These are phyloP conservation scores for Limanda limanda DNA, from an alignment of 2,113 vertebrate species.

Conservation along the genomic window DNA sequence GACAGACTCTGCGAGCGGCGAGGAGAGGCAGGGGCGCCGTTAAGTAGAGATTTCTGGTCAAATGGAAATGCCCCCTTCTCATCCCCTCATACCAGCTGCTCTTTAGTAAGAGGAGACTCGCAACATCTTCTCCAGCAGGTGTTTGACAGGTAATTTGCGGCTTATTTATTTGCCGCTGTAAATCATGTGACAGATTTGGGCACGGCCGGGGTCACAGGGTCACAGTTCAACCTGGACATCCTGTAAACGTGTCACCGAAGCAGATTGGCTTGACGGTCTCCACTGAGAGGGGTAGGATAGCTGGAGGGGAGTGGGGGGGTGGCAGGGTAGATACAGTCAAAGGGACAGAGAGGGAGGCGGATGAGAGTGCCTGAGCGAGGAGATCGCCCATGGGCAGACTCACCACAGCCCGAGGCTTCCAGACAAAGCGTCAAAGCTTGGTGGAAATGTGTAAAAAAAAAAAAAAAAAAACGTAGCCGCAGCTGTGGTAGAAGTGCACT, in stretches of 20 bases:
- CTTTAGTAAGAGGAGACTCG: slow-evolving; percentile 30
- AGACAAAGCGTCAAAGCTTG: slow-evolving; percentile 47
- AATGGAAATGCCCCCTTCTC: slow-evolving; percentile 40
- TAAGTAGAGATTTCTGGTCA: slow-evolving; percentile 59
- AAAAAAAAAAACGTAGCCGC: slow-evolving; percentile 33
- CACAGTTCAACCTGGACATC: slow-evolving; percentile 69
- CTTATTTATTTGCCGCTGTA: slow-evolving; percentile 72
- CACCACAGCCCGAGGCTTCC: slow-evolving; percentile 47
- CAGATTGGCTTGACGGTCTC: slow-evolving; percentile 64
- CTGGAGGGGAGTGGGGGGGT: slow-evolving; percentile 35
- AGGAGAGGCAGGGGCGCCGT: slow-evolving; percentile 32
- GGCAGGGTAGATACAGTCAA: slow-evolving; percentile 31
- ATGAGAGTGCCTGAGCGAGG: slow-evolving; percentile 36
- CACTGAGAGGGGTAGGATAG: slow-evolving; percentile 39
- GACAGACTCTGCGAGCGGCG: slow-evolving; percentile 35
- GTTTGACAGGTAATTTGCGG: slow-evolving; percentile 74
- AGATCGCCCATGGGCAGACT: slow-evolving; percentile 53
- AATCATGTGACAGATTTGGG: slow-evolving; percentile 60
- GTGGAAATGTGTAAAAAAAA: slow-evolving; percentile 45
- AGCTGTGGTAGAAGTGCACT: slow-evolving; percentile 30
- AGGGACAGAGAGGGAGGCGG: slow-evolving; percentile 45
- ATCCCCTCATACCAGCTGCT: slow-evolving; percentile 53
- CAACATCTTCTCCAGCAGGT: slow-evolving; percentile 63
- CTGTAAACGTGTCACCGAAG: slow-evolving; percentile 68
- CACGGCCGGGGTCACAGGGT: slow-evolving; percentile 42